phyloP scores from a whole-genome alignment of 1,140 invertebrate genomes.

The Lucilia cuprina region DNA sequence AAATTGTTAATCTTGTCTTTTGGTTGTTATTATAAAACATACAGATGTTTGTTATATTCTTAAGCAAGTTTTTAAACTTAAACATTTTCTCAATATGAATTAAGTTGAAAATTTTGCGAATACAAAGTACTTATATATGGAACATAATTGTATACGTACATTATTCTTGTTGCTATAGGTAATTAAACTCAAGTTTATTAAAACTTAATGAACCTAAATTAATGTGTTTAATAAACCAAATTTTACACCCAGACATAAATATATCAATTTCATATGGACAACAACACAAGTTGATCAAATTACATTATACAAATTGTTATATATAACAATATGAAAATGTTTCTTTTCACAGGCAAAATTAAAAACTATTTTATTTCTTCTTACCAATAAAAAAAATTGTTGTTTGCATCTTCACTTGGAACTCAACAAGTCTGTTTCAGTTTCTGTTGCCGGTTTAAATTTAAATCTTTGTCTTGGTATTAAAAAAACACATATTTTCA shows the following conservation, averaged over 20 bases:
- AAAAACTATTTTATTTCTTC: no score
- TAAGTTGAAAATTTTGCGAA: no score
- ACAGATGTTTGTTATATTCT: no score
- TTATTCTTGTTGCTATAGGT: background rate
- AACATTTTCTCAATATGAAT: no score
- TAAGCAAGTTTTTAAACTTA: no score
- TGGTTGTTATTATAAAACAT: no score
- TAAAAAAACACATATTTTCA: background rate
- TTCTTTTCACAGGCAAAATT: no score
- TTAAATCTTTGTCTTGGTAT: no score
- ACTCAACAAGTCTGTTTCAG: background rate
- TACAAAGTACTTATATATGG: no score
- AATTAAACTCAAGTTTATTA: background rate
- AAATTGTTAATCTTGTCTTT: no score
- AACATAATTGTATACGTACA: no score
- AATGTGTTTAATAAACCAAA: slow-evolving; percentile 1
- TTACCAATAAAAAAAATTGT: background rate
- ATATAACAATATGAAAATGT: background rate
- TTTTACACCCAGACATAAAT: slow-evolving; percentile 25
- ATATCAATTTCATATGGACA: slow-evolving; percentile 10
- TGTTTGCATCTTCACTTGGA: background rate
- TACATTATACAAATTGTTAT: background rate
- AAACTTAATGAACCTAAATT: slow-evolving; percentile 14
- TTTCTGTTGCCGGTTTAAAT: background rate
- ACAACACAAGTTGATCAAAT: background rate